Evolutionary conservation across 2,113 vertebrate species (phyloP).

Genomic region (Myanophis thanlyinensis): DNA sequence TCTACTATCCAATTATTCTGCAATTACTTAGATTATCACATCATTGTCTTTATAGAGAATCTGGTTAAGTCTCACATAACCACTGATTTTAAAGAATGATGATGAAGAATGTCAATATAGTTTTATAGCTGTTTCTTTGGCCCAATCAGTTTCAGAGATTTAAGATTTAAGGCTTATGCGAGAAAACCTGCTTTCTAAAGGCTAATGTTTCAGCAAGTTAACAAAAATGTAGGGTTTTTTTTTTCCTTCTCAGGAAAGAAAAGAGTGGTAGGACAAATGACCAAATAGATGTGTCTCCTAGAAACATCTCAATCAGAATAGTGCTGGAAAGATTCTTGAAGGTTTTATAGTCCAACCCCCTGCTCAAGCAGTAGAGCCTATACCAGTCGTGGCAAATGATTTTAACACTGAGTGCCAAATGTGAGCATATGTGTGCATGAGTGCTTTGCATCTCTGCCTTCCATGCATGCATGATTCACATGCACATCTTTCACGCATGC

Average conservation of each 20-base stretch:
- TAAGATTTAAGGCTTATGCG: neutral
- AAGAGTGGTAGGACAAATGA: neutral
- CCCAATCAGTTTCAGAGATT: neutral
- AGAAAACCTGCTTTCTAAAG: neutral
- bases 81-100: slow-evolving; percentile 4
- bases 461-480: too few relatives aligned
- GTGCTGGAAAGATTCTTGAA: too few relatives aligned
- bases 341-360: too few relatives aligned
- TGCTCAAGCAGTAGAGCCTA: too few relatives aligned
- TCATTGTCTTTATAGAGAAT: slow-evolving; percentile 3
- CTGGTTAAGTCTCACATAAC: slow-evolving; percentile 17
- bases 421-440: too few relatives aligned
- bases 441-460: too few relatives aligned
- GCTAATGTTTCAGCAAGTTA: neutral
- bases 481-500: too few relatives aligned
- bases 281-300: neutral
- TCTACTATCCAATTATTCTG: slow-evolving; percentile 36
- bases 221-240: neutral
- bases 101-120: neutral
- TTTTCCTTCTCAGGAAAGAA: neutral
- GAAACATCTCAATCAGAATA: neutral
- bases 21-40: slow-evolving; percentile 40
- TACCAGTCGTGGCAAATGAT: too few relatives aligned
- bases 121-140: neutral
- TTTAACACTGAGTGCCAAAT: too few relatives aligned